Evolutionary conservation across 2,888 invertebrate genomes (phyloP).

Genomic region (Trisateles emortualis): DNA sequence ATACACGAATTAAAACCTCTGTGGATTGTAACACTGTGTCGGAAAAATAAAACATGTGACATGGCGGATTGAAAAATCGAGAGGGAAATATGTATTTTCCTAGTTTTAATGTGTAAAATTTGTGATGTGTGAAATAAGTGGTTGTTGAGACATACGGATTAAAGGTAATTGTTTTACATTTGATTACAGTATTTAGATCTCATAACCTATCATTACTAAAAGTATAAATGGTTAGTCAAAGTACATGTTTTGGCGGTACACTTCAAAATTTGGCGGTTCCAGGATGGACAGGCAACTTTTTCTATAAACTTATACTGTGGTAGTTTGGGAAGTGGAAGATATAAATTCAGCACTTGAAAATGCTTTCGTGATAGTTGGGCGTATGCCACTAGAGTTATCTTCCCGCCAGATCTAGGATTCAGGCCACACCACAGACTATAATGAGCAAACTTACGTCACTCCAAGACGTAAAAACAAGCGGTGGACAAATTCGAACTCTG

Average conservation of each 20-base stretch:
- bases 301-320: too few species aligned
- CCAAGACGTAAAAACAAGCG: too few species aligned
- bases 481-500: too few species aligned
- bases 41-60: conserved; percentile 3
- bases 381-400: too few species aligned
- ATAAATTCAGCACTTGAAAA: too few species aligned
- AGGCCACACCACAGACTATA: too few species aligned
- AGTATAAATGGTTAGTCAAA: background rate
- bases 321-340: too few species aligned
- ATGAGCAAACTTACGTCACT: too few species aligned
- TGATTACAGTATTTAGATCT: background rate
- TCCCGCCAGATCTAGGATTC: too few species aligned
- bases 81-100: conserved; percentile 2
- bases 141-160: background rate
- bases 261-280: conserved; percentile 5
- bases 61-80: conserved; percentile 9
- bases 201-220: background rate
- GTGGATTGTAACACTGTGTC: background rate
- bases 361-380: too few species aligned
- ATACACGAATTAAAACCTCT: background rate
- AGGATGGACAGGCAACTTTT: background rate
- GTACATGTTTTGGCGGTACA: background rate
- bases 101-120: background rate
- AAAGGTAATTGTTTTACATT: background rate
- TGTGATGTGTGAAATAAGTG: background rate